These are phyloP conservation scores for Eupithecia vulgata DNA, from an alignment of 2,888 invertebrate species.

Conservation along the genomic window DNA sequence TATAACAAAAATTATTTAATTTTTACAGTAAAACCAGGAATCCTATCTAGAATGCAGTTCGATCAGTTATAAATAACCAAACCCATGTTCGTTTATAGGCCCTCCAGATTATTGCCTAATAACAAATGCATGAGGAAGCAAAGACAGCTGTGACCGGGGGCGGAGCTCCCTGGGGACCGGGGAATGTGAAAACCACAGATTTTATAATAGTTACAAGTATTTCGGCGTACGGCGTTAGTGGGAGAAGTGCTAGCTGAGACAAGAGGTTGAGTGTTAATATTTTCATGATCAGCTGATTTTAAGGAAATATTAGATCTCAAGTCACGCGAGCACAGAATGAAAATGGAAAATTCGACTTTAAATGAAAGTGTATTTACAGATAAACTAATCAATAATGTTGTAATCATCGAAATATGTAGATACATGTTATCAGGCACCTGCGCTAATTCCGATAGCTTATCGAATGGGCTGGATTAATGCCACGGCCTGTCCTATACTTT, in stretches of 20 bases:
- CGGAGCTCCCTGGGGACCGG: slow-evolving; percentile 19
- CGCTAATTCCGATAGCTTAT: slow-evolving; percentile 68
- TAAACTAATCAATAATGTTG: slow-evolving; percentile 19
- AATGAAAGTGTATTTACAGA: slow-evolving; percentile 3
- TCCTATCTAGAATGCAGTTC: background rate
- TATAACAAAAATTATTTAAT: background rate
- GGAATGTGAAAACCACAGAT: slow-evolving; percentile 1
- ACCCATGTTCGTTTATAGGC: slow-evolving; percentile 25
- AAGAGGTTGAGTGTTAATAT: background rate
- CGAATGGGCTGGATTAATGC: slow-evolving; percentile 52
- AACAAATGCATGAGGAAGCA: slow-evolving; percentile 58
- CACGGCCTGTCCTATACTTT: slow-evolving; percentile 38
- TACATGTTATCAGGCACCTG: slow-evolving; percentile 67
- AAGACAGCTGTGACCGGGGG: slow-evolving; percentile 49
- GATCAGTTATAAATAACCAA: slow-evolving; percentile 8
- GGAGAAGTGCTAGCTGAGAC: background rate
- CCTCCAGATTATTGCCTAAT: slow-evolving; percentile 62
- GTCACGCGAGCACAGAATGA: background rate
- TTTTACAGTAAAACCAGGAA: background rate
- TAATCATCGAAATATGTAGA: slow-evolving; percentile 32
- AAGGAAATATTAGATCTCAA: background rate
- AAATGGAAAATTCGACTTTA: background rate
- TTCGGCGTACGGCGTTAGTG: background rate
- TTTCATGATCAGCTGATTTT: background rate
- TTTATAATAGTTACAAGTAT: background rate